phyloP scores from a whole-genome alignment of 2,888 invertebrate species.

The Troglohyphantes excavatus region DNA sequence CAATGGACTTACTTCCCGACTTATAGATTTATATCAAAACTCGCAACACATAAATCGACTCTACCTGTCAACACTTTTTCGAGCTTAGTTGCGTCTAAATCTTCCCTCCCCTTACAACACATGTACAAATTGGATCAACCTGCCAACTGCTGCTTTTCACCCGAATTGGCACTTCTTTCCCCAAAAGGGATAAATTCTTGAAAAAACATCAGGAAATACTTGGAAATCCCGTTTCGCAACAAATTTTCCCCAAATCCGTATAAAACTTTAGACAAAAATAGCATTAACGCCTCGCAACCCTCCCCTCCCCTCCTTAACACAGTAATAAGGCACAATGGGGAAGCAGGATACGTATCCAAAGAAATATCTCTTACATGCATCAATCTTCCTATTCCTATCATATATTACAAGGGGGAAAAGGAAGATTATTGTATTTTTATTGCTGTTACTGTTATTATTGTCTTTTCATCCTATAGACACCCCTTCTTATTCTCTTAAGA shows the following conservation, averaged over 20 bases:
- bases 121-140: conserved; percentile 6
- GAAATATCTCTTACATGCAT: conserved; percentile 58
- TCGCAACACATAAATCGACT: neutral
- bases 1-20: too few relatives aligned
- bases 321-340: neutral
- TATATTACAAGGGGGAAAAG: conserved; percentile 56
- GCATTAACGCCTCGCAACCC: conserved; percentile 37
- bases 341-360: conserved; percentile 13
- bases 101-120: neutral
- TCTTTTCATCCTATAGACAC: conserved; percentile 28
- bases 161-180: neutral
- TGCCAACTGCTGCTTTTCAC: neutral
- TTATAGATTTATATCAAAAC: too few relatives aligned
- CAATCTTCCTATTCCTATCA: conserved; percentile 57
- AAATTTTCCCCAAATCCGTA: neutral
- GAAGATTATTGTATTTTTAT: conserved; percentile 54
- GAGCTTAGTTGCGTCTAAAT: neutral
- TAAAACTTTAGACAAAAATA: conserved; percentile 34
- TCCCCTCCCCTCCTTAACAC: conserved; percentile 7
- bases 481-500: conserved; percentile 57
- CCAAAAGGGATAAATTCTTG: neutral
- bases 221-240: neutral
- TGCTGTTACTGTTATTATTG: conserved; percentile 7
- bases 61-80: neutral
- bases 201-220: neutral